phyloP scores from a whole-genome alignment of 2,888 invertebrate species.

The Corbicula japonica region DNA sequence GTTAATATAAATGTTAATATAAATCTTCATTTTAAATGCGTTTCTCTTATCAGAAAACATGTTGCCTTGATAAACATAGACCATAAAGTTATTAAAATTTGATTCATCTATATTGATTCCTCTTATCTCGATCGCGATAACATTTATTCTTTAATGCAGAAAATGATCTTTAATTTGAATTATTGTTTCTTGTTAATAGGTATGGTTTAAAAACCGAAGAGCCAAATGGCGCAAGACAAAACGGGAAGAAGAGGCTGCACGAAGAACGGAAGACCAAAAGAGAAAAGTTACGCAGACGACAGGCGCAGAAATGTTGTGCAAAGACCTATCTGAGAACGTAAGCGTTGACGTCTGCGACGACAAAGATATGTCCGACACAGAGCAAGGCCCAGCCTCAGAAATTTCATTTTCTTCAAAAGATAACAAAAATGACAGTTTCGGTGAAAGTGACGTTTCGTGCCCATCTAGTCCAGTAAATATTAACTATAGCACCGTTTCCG shows the following conservation, averaged over 20 bases:
- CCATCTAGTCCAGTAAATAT: slow-evolving; percentile 57
- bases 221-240: slow-evolving; percentile 99
- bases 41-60: no score
- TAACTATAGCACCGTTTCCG: slow-evolving; percentile 47
- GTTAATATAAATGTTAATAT: no score
- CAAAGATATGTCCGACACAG: slow-evolving; percentile 57
- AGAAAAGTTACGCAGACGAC: slow-evolving; percentile 28
- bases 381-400: slow-evolving; percentile 50
- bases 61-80: no score
- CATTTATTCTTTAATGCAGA: no score
- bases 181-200: no score
- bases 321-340: slow-evolving; percentile 52
- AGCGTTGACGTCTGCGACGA: slow-evolving; percentile 63
- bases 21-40: no score
- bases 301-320: slow-evolving; percentile 19
- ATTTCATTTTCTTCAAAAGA: slow-evolving; percentile 59
- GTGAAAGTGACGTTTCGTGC: slow-evolving; percentile 67
- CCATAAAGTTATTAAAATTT: no score
- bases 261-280: slow-evolving; percentile 56
- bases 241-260: slow-evolving; percentile 89
- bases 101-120: no score
- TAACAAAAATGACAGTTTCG: slow-evolving; percentile 63
- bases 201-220: slow-evolving; percentile 98
- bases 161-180: no score
- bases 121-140: no score